Evolutionary conservation across 2,113 vertebrate genomes (phyloP).

Genomic region (Microtus ochrogaster): DNA sequence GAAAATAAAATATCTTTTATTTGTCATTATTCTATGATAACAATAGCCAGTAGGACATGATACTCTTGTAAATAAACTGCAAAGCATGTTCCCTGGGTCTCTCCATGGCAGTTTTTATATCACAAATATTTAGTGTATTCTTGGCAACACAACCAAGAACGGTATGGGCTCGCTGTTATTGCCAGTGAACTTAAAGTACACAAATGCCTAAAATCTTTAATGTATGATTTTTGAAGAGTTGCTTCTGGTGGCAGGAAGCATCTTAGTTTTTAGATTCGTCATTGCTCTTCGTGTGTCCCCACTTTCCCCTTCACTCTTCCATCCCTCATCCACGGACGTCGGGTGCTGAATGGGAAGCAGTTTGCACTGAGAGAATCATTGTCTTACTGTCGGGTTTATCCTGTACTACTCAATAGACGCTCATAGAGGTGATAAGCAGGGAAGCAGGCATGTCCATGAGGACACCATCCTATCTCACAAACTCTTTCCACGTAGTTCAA

Average conservation of each 20-base stretch:
- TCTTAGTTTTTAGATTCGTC: neutral
- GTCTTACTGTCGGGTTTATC: neutral
- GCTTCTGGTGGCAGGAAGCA: neutral
- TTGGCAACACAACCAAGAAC: neutral
- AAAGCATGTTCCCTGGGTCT: conserved; percentile 8
- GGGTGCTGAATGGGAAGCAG: neutral
- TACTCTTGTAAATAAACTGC: neutral
- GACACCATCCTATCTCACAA: neutral
- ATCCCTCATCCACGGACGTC: neutral
- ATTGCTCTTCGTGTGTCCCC: neutral
- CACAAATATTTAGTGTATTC: neutral
- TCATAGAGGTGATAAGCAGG: neutral
- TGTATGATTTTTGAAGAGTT: neutral
- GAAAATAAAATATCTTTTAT: neutral
- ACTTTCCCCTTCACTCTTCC: neutral
- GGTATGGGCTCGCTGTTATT: neutral
- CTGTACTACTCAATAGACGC: neutral
- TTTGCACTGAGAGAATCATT: neutral
- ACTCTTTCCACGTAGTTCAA: neutral
- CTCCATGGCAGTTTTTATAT: neutral
- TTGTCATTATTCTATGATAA: neutral
- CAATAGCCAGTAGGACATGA: neutral
- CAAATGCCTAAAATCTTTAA: neutral
- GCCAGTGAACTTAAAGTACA: neutral
- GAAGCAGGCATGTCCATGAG: neutral